Base-by-base conservation (phyloP, 2,888 invertebrate species). In the Drosophila dives region DNA sequence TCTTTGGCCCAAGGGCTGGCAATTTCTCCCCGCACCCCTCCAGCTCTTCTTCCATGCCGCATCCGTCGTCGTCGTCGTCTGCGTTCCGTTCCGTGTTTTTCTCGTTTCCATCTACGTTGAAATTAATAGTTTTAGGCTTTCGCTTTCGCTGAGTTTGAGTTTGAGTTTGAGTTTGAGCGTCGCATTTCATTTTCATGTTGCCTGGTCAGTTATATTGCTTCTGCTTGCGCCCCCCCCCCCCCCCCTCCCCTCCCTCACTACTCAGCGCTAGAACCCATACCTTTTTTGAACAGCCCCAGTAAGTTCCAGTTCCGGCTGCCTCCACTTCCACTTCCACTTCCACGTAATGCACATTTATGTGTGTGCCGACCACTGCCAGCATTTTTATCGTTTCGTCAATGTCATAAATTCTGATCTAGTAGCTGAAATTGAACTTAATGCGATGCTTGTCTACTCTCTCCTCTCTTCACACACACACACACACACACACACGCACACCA, bases 331-430 rank as follows among this genome's bases (percentile, higher is more conserved):
- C 11, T 23, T 12, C 15, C 48, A 29, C 34, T 53, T 64, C 49
- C 62, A 29, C 29, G 78, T 78, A 77, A 87, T 87, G 89, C 89
- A 87, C 86, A 89, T 89, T 82, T 81, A 81, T 81, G 80, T 71
- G 50, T 70, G 33, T 56, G 62, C 50, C 59, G 74, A 54, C 55
- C 50, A 75, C 76, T 85, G 81, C 64, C 72, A 81, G 71, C 83
- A 80, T 83, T 85, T 87, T 87, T 89, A 87, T 87, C 82, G 87
- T 85, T 85, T 87, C 86, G 89, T 87, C 86, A 87, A 87, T 87
- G 89, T 89, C 87, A 89, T 87, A 87, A 87, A 87, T 87, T 87
- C 89, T 87, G 87, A 89, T 87, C 87, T 89, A 80, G 86, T 81
- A 70, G 85, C 89, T 80, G 75, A 86, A 87, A 89, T 89, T 87